Base-by-base conservation (phyloP, 2,797 vertebrate species). In the Pangasius mekongensis region DNA sequence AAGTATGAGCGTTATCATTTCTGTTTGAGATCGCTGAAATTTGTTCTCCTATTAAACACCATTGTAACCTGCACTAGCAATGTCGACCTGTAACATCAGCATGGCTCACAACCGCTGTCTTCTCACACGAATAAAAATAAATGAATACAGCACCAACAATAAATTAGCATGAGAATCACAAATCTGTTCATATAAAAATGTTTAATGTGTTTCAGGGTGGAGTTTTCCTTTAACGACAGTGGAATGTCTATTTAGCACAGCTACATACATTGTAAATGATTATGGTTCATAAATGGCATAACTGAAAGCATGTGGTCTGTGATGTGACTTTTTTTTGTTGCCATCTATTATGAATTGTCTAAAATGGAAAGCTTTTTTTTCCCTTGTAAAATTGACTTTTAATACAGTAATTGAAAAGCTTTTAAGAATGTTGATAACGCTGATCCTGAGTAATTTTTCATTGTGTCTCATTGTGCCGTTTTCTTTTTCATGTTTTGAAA, bases 291-390 rank as follows among this genome's bases (percentile, higher is more conserved):
- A n/a, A 66, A 6, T 54, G 30, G 24, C 16, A 7, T 71, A 18
- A 13, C 66, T 2, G n/a, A 87, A 88, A 84, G 47, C 71, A 88
- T 77, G 81, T 39, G 27, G 11, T 64, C 14, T 47, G 81, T 83
- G 22, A 47, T 5, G 56, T 81, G 33, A 33, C 14, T 58, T 5
- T 2, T 27, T 56, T 43, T 83, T 64, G 8, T 49, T 49, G 47
- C 27, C 1, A 20, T 58, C 1, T 58, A 3, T 30, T 16, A 76
- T 24, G 13, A 5, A 16, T 49, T 78, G 76, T 78, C 2, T 56
- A 39, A 80, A 80, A 80, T 14, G 2, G 22, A 33, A 80, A 58
- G 14, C n/a, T 18, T 30, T 47, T 64, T n/a, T 64, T 64, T n/a
- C 6, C 0, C 22, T 83, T 47, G 58, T 82, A 58, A 56, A 81